Conservation (phyloP, 2,888 invertebrate species). For the Cryptus armator region DNA sequence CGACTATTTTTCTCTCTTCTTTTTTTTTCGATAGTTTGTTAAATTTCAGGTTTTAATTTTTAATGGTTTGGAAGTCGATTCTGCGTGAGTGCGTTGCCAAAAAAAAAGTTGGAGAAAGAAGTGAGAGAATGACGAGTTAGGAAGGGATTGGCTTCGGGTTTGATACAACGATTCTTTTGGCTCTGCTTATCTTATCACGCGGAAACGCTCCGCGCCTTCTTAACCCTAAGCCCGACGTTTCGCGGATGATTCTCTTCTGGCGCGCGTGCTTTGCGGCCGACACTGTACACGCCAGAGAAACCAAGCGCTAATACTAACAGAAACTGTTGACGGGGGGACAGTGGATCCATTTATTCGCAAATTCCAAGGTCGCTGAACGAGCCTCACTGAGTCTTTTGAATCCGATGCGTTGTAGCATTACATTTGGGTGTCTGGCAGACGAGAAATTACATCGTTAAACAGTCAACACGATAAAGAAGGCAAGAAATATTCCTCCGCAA, state of each 20-base stretch:
- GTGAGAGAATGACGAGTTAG: neutral
- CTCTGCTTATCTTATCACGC: constrained; percentile 82
- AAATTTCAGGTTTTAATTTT: neutral
- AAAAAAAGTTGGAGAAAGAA: too few relatives aligned
- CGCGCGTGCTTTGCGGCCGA: constrained; percentile 45
- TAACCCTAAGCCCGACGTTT: constrained; percentile 73
- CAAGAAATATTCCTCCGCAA: constrained; percentile 2
- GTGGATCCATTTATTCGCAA: constrained; percentile 84
- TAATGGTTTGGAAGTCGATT: neutral
- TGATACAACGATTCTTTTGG: constrained; percentile 58
- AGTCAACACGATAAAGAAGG: constrained; percentile 49
- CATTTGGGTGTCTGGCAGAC: constrained; percentile 55
- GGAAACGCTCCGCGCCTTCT: constrained; percentile 79
- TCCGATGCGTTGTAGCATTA: constrained; percentile 48
- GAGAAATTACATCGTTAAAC: constrained; percentile 30
- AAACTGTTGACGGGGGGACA: constrained; percentile 71
- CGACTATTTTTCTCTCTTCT: neutral
- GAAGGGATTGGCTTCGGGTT: constrained; percentile 51
- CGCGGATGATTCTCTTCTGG: constrained; percentile 68
- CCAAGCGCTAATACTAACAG: constrained; percentile 39
- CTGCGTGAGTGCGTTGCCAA: neutral
- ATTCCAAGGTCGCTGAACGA: constrained; percentile 78
- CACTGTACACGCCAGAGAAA: constrained; percentile 36
- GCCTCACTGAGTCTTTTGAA: constrained; percentile 61
- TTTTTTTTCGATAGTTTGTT: neutral